Evolutionary conservation across 2,888 invertebrate genomes (phyloP).

Genomic region (Plemyria rubiginata): DNA sequence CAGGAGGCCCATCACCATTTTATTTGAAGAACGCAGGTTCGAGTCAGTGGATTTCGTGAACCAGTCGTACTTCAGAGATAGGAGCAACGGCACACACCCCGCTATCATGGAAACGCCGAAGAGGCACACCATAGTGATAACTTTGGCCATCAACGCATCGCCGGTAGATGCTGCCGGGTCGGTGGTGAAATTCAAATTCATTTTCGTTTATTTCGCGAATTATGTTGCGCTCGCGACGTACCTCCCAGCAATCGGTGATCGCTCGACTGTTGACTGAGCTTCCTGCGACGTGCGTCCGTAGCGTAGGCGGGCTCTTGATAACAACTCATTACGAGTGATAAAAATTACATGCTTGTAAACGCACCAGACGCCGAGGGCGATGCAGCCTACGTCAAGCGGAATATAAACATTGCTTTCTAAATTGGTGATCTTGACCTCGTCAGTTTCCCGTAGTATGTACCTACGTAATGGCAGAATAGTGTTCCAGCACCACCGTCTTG

Average conservation of each 20-base stretch:
- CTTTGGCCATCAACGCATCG: constrained; percentile 88
- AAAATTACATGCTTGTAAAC: constrained; percentile 63
- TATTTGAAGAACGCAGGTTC: constrained; percentile 78
- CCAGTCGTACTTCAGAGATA: constrained; percentile 88
- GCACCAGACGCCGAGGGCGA: constrained; percentile 37
- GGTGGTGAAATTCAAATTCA: constrained; percentile 53
- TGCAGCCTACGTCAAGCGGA: constrained; percentile 12
- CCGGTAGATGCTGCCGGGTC: constrained; percentile 49
- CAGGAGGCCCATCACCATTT: constrained; percentile 86
- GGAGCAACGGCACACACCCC: constrained; percentile 90
- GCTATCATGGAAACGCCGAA: constrained; percentile 90
- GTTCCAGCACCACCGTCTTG: too few species aligned
- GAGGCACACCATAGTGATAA: constrained; percentile 91
- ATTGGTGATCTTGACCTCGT: constrained; percentile 19
- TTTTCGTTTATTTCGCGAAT: constrained; percentile 35
- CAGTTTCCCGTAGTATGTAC: too few species aligned
- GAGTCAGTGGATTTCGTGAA: constrained; percentile 69
- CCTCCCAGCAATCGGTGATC: constrained; percentile 47
- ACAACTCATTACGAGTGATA: constrained; percentile 75
- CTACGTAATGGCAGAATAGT: too few species aligned
- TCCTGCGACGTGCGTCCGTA: constrained; percentile 62
- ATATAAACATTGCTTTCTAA: constrained; percentile 24
- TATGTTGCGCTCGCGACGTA: constrained; percentile 50
- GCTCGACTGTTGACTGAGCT: constrained; percentile 71
- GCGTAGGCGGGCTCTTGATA: constrained; percentile 73